phyloP scores from a whole-genome alignment of 2,888 invertebrate genomes.

The Yponomeuta plumbellus region DNA sequence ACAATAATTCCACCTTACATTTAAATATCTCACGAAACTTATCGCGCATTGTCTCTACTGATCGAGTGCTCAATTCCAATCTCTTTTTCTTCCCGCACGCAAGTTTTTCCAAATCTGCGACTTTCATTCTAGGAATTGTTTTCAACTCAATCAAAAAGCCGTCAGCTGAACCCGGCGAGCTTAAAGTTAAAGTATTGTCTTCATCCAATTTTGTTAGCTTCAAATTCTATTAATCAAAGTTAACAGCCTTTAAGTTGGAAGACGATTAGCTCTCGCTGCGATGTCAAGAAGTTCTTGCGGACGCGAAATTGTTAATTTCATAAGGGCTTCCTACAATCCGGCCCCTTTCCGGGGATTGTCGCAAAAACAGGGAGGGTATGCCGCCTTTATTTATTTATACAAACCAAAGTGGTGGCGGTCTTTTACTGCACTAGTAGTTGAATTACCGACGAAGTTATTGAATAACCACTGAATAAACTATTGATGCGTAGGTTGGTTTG shows the following conservation, averaged over 20 bases:
- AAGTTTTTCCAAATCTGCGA: not conserved
- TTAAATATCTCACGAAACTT: no score
- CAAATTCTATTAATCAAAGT: slow-evolving; percentile 24
- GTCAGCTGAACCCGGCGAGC: slow-evolving; percentile 21
- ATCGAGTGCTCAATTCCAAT: no score
- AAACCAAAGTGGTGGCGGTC: no score
- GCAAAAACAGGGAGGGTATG: not conserved
- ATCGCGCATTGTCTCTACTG: no score
- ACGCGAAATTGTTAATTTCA: slow-evolving; percentile 7
- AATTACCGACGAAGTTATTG: no score
- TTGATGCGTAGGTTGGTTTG: no score
- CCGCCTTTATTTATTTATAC: not conserved
- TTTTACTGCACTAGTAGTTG: no score
- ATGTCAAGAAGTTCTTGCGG: slow-evolving; percentile 14
- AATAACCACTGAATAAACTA: no score
- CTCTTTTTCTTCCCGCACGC: not conserved
- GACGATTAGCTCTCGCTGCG: slow-evolving; percentile 15
- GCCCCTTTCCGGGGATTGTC: not conserved
- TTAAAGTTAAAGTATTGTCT: slow-evolving; percentile 23
- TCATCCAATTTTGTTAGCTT: slow-evolving; percentile 22
- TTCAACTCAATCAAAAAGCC: slow-evolving; percentile 21
- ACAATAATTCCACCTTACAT: no score
- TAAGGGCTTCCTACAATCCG: slow-evolving; percentile 4
- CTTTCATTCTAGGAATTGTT: slow-evolving; percentile 14
- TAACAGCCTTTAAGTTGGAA: slow-evolving; percentile 19